Percentiles rank a stretch among this genome's conserved stretches.
Conservation (phyloP, 2,113 vertebrate species). For the Heterotilapia buettikoferi region DNA sequence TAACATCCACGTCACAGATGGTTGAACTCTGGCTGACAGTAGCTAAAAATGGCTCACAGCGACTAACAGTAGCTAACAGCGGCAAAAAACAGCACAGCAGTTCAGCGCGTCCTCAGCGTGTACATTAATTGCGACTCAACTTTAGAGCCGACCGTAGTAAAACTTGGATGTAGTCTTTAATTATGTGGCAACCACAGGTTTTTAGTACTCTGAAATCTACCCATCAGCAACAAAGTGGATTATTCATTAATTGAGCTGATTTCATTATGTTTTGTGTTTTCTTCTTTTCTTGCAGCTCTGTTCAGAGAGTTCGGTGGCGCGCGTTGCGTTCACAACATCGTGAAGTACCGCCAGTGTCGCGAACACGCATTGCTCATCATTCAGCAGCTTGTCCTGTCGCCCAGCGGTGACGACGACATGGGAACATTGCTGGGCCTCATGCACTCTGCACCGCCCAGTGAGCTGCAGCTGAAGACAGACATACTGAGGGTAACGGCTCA, state of each 20-base stretch:
- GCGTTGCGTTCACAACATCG: slow-evolving; percentile 94
- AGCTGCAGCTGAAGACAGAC: slow-evolving; percentile 93
- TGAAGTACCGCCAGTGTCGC: slow-evolving; percentile 92
- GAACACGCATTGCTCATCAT: slow-evolving; percentile 95
- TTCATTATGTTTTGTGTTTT: background rate
- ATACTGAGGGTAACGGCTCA: slow-evolving; percentile 81
- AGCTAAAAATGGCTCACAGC: background rate
- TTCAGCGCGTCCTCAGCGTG: rapidly evolving
- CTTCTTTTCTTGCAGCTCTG: slow-evolving; percentile 72
- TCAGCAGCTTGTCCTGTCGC: slow-evolving; percentile 92
- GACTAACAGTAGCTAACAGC: background rate
- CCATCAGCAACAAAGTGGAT: rapidly evolving
- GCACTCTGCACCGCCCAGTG: slow-evolving; percentile 89
- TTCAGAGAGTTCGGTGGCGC: slow-evolving; percentile 97
- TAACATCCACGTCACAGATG: background rate
- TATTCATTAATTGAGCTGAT: background rate
- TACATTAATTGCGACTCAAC: rapidly evolving
- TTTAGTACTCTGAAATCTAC: background rate
- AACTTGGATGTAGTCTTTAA: background rate
- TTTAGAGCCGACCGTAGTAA: rapidly evolving
- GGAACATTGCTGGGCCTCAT: slow-evolving; percentile 96
- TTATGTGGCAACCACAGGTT: background rate
- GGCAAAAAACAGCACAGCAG: rapidly evolving
- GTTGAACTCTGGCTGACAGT: background rate
- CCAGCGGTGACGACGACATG: slow-evolving; percentile 97